Evolutionary conservation across 2,888 invertebrate genomes (phyloP), one percentile per base, ranked within the genome.

Genomic region (Eilema caniola): DNA sequence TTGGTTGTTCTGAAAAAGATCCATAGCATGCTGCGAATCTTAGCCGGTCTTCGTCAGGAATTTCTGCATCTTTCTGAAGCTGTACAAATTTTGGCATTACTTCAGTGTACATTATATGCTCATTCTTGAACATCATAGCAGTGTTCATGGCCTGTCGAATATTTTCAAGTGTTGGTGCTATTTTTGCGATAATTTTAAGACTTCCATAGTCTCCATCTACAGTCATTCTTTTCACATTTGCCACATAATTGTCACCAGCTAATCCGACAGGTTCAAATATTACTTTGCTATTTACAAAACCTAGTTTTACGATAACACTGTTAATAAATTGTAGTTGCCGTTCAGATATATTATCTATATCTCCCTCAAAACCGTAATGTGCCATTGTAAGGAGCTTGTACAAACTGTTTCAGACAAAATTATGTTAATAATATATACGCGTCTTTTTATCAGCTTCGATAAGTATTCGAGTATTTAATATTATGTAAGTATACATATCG

Each of bases 1-100:
- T 67, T 0, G 82, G 83, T 47, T 69, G 64, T 72, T 89, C 87
- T 3, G 24, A 59, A 0, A 77, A 23, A 12, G 76, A 74, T 14
- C 89, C 90, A 37, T 88, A 91, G 62, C 88, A 90, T 69, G 79
- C 77, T 3, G 90, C 84, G 70, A 76, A 84, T 72, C 69, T 79
- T 7, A 89, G 75, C 61, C 73, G 75, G 16, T 89, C 86, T 56
- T 82, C 76, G 69, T 84, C 79, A 8, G 88, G 80, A 3, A 89
- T 73, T 2, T 73, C 84, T 4, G 86, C 87, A 3, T 72, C 76
- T 67, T 78, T 79, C 69, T 91, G 88, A 23, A 91, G 53, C 20
- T 88, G 77, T 10, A 73, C 73, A 24, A 88, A 80, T 62, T 83
- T 86, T 23, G 90, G 86, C 7, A 89, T 53, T 2, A 91, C 72